A percentile compares a stretch with the other conserved stretches of the same genome.
phyloP scores from a whole-genome alignment of 2,113 vertebrate genomes.

The Oxyruncus cristatus region DNA sequence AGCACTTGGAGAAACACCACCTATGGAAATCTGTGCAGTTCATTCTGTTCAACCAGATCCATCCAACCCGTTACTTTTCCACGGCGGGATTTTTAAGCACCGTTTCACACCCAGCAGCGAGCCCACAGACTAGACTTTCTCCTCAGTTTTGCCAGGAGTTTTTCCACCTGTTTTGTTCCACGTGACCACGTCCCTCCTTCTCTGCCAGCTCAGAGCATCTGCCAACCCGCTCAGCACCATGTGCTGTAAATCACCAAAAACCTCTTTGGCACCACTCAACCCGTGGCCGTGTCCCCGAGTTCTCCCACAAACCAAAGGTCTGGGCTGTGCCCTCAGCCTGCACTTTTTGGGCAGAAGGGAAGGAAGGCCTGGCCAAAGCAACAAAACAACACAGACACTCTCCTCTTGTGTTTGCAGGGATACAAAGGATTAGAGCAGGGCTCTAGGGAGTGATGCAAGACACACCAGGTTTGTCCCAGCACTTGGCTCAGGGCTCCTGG shows the following conservation, averaged over 20 bases:
- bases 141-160: neutral
- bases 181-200: neutral
- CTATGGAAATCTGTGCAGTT: neutral
- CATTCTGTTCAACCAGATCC: too few species aligned
- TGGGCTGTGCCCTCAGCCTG: neutral
- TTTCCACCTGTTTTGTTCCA: neutral
- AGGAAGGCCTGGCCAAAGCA: neutral
- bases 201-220: neutral
- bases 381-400: neutral
- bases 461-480: neutral
- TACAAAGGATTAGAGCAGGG: neutral
- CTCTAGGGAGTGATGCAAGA: neutral
- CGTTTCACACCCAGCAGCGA: neutral
- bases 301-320: neutral
- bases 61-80: fast-evolving
- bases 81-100: neutral
- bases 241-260: neutral
- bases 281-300: neutral
- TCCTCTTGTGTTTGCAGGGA: neutral
- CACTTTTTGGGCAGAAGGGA: neutral
- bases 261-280: neutral
- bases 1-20: neutral
- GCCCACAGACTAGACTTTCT: neutral
- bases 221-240: neutral
- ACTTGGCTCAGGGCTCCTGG: neutral